Conservation (phyloP, 1,140 invertebrate genomes). For the Brachionus koreanus region DNA sequence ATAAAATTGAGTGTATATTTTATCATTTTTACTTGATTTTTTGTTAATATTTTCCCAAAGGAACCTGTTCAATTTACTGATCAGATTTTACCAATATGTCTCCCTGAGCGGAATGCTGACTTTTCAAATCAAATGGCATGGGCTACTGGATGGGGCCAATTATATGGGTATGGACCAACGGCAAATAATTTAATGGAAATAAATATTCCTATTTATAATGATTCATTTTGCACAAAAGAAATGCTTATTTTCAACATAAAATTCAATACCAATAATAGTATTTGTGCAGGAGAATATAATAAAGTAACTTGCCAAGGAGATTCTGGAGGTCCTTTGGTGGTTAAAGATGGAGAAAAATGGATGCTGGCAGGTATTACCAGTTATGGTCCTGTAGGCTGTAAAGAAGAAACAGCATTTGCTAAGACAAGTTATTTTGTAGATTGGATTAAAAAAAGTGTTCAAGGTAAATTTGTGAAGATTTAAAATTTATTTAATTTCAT, state of each 20-base stretch:
- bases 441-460: background rate
- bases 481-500: background rate
- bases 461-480: background rate
- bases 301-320: constrained; percentile 35
- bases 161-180: background rate
- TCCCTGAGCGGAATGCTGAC: background rate
- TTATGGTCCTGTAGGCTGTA: background rate
- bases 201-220: background rate
- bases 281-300: background rate
- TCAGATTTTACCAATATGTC: background rate
- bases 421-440: background rate
- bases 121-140: background rate
- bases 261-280: background rate
- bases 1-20: background rate
- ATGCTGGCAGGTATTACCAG: background rate
- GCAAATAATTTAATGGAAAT: background rate
- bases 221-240: background rate
- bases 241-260: background rate
- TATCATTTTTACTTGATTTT: background rate
- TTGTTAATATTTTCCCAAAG: background rate
- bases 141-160: constrained; percentile 16
- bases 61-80: background rate
- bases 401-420: background rate
- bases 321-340: background rate
- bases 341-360: background rate